A percentile compares a stretch with the other conserved stretches of the same genome.
Evolutionary conservation across 2,797 vertebrate genomes (phyloP).

Genomic region (Bradypodion ventrale): DNA sequence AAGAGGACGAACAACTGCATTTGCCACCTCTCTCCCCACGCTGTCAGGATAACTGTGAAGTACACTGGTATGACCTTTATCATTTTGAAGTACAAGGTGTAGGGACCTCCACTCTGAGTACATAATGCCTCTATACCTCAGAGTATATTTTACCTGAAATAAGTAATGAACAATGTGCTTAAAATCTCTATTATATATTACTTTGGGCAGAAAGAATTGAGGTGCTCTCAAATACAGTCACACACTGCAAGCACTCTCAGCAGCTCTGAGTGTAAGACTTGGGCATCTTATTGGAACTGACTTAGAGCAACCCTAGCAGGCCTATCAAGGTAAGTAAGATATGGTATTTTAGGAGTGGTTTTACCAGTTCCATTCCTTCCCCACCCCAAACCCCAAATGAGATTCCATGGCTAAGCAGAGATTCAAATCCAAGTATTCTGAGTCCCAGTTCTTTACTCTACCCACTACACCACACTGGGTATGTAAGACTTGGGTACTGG

Average conservation of each 20-base stretch:
- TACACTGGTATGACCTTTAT: constrained; percentile 93
- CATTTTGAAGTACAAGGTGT: constrained; percentile 93
- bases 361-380: too few species aligned
- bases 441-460: too few species aligned
- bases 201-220: neutral
- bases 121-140: constrained; percentile 82
- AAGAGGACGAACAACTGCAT: constrained; percentile 91
- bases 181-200: neutral
- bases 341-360: too few species aligned
- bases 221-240: neutral
- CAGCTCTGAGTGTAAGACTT: neutral
- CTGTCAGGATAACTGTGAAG: constrained; percentile 91
- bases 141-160: constrained; percentile 69
- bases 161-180: neutral
- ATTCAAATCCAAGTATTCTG: too few species aligned
- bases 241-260: neutral
- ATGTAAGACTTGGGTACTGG: neutral
- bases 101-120: constrained; percentile 98
- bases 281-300: too few species aligned
- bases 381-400: too few species aligned
- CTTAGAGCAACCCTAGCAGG: too few species aligned
- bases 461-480: too few species aligned
- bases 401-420: too few species aligned
- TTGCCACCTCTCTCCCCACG: constrained; percentile 93
- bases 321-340: too few species aligned